Percentiles rank a stretch among this genome's conserved stretches.
Conservation (phyloP, 2,797 vertebrate genomes). For the Silurus lanzhouensis region DNA sequence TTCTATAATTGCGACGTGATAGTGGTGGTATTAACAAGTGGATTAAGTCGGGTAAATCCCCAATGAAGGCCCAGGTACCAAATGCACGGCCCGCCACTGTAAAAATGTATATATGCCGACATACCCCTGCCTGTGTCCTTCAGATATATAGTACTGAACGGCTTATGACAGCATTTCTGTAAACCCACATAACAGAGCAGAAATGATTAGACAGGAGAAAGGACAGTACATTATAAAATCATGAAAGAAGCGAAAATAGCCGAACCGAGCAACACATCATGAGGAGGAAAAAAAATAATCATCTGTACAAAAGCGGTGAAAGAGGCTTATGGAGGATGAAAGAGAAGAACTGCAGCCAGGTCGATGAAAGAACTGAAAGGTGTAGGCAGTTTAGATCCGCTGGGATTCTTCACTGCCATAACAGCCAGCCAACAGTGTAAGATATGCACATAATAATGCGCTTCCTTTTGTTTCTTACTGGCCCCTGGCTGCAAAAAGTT, state of each 20-base stretch:
- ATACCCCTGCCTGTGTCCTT: neutral
- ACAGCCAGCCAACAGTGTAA: conserved; percentile 35
- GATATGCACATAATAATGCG: conserved; percentile 51
- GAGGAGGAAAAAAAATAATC: neutral
- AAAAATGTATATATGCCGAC: neutral
- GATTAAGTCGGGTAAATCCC: too few species aligned
- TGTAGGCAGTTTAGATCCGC: conserved; percentile 40
- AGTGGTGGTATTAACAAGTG: too few species aligned
- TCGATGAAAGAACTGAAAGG: conserved; percentile 42
- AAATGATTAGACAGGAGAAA: conserved; percentile 24
- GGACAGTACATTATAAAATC: neutral
- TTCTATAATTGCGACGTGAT: too few species aligned
- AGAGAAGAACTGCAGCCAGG: conserved; percentile 21
- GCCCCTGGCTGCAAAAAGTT: conserved; percentile 4
- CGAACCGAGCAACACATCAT: conserved; percentile 7
- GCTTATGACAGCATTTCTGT: neutral
- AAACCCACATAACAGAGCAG: neutral
- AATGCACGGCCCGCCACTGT: too few species aligned
- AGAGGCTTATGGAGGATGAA: conserved; percentile 34
- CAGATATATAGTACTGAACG: neutral
- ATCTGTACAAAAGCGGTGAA: neutral
- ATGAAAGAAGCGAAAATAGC: conserved; percentile 3
- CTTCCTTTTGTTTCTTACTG: conserved; percentile 37
- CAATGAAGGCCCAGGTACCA: too few species aligned
- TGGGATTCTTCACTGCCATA: conserved; percentile 28